A percentile compares a stretch with the other conserved stretches of the same genome.
Evolutionary conservation across 1,140 invertebrate species (phyloP).

Genomic region (Penaeus vannamei): DNA sequence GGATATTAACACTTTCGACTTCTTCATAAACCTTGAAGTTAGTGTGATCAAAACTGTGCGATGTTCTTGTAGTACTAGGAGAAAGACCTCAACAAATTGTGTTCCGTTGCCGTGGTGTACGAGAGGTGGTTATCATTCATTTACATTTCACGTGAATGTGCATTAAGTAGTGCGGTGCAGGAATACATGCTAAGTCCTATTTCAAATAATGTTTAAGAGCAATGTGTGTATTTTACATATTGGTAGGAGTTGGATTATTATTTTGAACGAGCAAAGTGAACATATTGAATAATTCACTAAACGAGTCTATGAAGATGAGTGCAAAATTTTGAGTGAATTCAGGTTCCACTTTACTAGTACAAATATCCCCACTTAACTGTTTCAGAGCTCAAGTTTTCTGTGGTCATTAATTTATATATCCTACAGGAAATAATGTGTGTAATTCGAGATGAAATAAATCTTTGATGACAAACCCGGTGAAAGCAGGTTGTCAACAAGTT

Average conservation of each 20-base stretch:
- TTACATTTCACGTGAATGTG: background rate
- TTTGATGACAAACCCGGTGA: too few species aligned
- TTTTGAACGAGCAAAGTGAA: too few species aligned
- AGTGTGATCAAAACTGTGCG: slow-evolving; percentile 57
- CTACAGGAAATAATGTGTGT: too few species aligned
- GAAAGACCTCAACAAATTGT: slow-evolving; percentile 48
- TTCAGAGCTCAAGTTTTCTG: slow-evolving; percentile 59
- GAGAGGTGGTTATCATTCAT: background rate
- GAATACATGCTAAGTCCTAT: slow-evolving; percentile 34
- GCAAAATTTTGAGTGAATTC: slow-evolving; percentile 29
- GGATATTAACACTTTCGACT: slow-evolving; percentile 29
- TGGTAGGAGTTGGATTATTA: slow-evolving; percentile 18
- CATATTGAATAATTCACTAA: too few species aligned
- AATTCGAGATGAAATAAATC: too few species aligned
- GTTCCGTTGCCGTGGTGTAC: slow-evolving; percentile 35
- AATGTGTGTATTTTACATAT: slow-evolving; percentile 20
- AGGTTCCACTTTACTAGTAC: slow-evolving; percentile 51
- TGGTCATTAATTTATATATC: slow-evolving; percentile 15
- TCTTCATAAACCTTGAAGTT: slow-evolving; percentile 28
- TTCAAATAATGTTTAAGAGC: slow-evolving; percentile 12
- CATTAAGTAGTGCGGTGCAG: slow-evolving; percentile 31
- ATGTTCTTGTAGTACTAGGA: slow-evolving; percentile 22
- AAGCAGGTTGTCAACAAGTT: too few species aligned
- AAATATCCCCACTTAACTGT: slow-evolving; percentile 52
- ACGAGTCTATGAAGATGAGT: background rate